phyloP scores from a whole-genome alignment of 2,888 invertebrate genomes.

The Drosophila trichaetosa region DNA sequence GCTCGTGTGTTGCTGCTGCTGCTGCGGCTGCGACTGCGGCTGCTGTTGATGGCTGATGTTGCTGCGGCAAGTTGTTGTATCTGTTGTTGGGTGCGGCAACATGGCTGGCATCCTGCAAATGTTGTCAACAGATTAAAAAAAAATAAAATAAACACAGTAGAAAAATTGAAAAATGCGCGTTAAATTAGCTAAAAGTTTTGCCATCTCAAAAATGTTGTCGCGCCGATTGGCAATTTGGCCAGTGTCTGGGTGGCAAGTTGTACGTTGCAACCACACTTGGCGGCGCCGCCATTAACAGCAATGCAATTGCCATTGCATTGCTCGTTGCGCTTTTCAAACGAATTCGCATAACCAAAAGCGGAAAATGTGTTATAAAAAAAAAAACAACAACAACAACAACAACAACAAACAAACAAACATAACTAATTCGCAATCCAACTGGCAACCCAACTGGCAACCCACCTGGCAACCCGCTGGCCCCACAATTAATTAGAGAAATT shows the following conservation, averaged over 20 bases:
- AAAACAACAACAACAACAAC: background rate
- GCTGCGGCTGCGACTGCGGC: constrained; percentile 35
- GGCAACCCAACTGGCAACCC: too few species aligned
- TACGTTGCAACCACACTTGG: constrained; percentile 19
- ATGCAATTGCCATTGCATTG: constrained; percentile 24
- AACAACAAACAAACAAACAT: constrained; percentile 14
- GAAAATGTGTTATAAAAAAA: constrained; percentile 41
- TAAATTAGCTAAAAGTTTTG: constrained; percentile 63
- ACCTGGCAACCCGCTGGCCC: background rate
- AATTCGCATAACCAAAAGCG: constrained; percentile 56
- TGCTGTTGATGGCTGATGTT: constrained; percentile 40
- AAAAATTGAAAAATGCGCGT: constrained; percentile 55
- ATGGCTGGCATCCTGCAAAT: constrained; percentile 66
- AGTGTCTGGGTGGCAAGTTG: constrained; percentile 48
- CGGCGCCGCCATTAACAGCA: constrained; percentile 25
- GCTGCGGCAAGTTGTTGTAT: constrained; percentile 43
- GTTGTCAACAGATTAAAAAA: constrained; percentile 60
- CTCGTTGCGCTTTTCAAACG: constrained; percentile 41
- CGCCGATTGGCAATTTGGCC: constrained; percentile 22
- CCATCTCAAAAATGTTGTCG: constrained; percentile 72
- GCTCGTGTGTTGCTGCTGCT: constrained; percentile 49
- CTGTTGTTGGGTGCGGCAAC: constrained; percentile 65
- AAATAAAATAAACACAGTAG: constrained; percentile 7
- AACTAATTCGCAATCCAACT: background rate
- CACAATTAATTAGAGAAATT: constrained; percentile 80